Conservation (phyloP, 2,113 vertebrate species). For the Colius striatus region DNA sequence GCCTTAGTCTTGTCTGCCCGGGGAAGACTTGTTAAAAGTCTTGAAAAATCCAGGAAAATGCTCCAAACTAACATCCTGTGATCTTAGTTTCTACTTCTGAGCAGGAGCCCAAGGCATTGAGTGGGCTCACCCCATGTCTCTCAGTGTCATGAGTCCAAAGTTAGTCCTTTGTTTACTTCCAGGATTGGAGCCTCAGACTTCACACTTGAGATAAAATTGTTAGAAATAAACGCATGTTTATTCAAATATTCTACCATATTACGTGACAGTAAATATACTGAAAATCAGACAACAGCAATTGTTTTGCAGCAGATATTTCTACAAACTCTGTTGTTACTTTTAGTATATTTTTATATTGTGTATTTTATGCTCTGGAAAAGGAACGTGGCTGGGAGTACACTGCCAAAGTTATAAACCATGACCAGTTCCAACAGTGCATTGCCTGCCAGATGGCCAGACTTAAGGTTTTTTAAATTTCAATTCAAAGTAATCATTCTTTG, state of each 20-base stretch:
- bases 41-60: not conserved
- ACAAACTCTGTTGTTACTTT: not conserved
- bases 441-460: not conserved
- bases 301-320: constrained; percentile 44
- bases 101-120: not conserved
- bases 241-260: not conserved
- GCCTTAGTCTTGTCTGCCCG: not conserved
- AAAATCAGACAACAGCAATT: constrained; percentile 52
- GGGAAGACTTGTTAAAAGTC: not conserved
- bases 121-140: not conserved
- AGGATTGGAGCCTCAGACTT: not conserved
- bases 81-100: not conserved
- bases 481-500: constrained; percentile 25
- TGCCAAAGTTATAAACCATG: not conserved
- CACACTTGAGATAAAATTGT: not conserved
- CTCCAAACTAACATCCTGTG: not conserved
- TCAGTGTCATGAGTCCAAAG: not conserved
- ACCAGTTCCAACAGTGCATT: not conserved
- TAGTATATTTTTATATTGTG: constrained; percentile 27
- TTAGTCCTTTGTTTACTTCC: not conserved
- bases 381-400: not conserved
- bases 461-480: not conserved
- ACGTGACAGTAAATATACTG: not conserved
- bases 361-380: not conserved
- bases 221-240: not conserved